phyloP scores from a whole-genome alignment of 2,888 invertebrate genomes.

The Heliconius cydno region DNA sequence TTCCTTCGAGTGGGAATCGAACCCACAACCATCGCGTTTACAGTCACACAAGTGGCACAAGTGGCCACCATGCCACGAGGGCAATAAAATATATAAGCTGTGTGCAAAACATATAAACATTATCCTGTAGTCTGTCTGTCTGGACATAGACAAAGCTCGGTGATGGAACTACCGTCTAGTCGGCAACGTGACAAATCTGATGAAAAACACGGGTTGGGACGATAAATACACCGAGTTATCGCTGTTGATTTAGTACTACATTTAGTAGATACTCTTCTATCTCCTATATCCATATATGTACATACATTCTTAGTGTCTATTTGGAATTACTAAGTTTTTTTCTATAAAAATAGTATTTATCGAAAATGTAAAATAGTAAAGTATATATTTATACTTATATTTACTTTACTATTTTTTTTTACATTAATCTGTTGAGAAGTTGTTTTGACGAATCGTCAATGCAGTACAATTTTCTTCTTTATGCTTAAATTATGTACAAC shows the following conservation, averaged over 20 bases:
- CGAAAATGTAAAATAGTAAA: no score
- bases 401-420: not conserved
- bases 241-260: not conserved
- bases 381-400: no score
- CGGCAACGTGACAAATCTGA: slow-evolving; percentile 10
- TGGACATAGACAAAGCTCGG: slow-evolving; percentile 12
- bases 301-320: not conserved
- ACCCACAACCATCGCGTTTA: not conserved
- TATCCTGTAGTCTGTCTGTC: not conserved
- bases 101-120: not conserved
- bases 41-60: no score
- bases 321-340: no score
- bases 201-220: slow-evolving; percentile 4
- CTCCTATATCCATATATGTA: not conserved
- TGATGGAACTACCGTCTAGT: not conserved
- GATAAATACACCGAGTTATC: not conserved
- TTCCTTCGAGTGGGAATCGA: not conserved
- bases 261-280: not conserved
- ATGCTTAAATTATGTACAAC: not conserved
- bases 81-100: not conserved
- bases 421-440: not conserved
- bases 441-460: not conserved
- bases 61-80: no score
- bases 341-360: no score
- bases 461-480: not conserved